Percentiles rank a stretch among this genome's conserved stretches.
These are phyloP conservation scores for Grammomys dolichurus DNA, from an alignment of 2,113 vertebrate genomes.

Conservation along the genomic window DNA sequence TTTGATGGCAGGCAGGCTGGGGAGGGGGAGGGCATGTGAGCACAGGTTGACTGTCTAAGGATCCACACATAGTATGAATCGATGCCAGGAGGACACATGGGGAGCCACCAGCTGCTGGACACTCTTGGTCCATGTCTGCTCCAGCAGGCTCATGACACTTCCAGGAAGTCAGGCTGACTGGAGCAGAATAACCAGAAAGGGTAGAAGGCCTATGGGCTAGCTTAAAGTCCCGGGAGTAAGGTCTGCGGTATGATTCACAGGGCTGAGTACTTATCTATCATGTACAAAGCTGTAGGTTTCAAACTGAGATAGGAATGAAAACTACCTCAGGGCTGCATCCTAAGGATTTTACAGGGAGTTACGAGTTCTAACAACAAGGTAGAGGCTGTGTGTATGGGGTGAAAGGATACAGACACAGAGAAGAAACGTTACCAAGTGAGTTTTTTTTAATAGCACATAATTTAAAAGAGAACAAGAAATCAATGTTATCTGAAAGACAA, in stretches of 20 bases:
- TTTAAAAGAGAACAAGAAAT: slow-evolving; percentile 13
- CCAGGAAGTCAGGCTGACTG: not conserved
- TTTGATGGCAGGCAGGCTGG: not conserved
- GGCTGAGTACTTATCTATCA: not conserved
- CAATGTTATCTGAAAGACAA: not conserved
- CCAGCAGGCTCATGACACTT: not conserved
- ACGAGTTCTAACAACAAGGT: not conserved
- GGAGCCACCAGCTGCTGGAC: not conserved
- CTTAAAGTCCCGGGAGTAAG: not conserved
- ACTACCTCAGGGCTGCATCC: no score
- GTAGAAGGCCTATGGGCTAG: rapidly evolving
- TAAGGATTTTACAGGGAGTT: not conserved
- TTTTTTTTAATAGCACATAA: not conserved
- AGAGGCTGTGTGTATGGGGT: not conserved
- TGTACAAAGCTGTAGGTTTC: not conserved
- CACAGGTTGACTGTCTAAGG: not conserved
- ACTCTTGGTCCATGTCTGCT: not conserved
- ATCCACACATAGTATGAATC: not conserved
- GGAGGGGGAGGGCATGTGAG: not conserved
- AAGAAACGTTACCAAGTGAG: not conserved
- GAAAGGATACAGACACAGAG: not conserved
- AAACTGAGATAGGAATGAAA: not conserved
- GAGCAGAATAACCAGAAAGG: not conserved
- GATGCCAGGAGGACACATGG: not conserved
- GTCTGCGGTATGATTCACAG: not conserved